Evolutionary conservation across 2,888 invertebrate species (phyloP), one percentile per base, ranked within the genome.

Genomic region (Pterostichus madidus): DNA sequence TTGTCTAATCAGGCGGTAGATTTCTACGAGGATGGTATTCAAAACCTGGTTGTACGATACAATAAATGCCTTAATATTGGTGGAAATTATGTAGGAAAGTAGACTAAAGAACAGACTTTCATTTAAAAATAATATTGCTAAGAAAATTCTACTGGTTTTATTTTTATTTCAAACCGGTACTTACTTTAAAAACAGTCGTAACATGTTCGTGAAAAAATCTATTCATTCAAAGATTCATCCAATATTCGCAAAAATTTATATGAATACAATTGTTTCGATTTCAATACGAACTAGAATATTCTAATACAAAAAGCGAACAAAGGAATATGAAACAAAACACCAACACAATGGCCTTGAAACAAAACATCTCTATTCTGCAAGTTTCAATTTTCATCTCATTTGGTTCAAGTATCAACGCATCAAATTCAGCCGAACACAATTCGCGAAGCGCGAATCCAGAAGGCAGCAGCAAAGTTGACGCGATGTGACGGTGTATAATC

Each of bases 321-420:
- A 49, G 49, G 49, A 49, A 49, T 49, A 13, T n/a, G 49, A 49
- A 13, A 49, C 49, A 64, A 32, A 64, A 64, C 32, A 31, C 13
- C 35, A 64, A 35, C 32, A 64, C 64, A 64, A 64, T 32, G 35
- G 35, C 11, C 32, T n/a, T 35, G 64, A 64, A 35, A 64, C 64
- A 64, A 64, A 64, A 35, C 64, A 31, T 32, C 35, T 35, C 64
- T 13, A 32, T 64, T 35, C 13, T 64, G 0, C 64, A 39, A 0
- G 64, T 64, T 64, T 35, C 64, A 64, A 64, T 64, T 64, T 64
- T 39, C 64, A 64, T 64, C 64, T 64, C 31, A 64, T 64, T 64
- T 64, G 64, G 11, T 64, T 32, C 32, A n/a, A 61, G 61, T 32
- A 61, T 11, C 32, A 35, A 64, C 64, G 64, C 32, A 64, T 64